Percentiles rank a stretch among this genome's conserved stretches.
Conservation (phyloP, 2,888 invertebrate genomes). For the Platerodrilus igneus region DNA sequence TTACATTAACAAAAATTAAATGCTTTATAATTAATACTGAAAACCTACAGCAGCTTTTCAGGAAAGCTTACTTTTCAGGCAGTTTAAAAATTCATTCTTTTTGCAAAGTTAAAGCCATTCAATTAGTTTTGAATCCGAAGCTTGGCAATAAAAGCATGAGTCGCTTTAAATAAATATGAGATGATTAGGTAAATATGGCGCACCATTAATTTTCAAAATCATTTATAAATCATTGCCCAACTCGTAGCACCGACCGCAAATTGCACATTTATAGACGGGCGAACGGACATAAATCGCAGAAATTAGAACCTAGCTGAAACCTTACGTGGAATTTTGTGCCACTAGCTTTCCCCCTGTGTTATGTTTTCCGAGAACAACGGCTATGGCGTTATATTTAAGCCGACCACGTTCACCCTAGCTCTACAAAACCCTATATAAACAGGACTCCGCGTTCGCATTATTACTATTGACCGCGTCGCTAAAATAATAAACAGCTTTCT, state of each 20-base stretch:
- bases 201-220: conserved; percentile 28
- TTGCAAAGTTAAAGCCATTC: no score
- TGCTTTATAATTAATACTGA: no score
- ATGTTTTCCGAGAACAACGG: conserved; percentile 18
- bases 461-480: conserved; percentile 30
- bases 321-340: conserved; percentile 22
- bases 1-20: no score
- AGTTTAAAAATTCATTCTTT: no score
- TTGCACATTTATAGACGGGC: conserved; percentile 24
- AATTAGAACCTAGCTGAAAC: conserved; percentile 20
- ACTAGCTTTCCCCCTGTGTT: conserved; percentile 13
- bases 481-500: conserved; percentile 34
- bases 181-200: no score
- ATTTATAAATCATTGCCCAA: conserved; percentile 31
- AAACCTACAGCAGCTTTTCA: no score
- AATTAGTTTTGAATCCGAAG: no score
- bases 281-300: conserved; percentile 23
- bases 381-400: conserved; percentile 6
- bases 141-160: no score
- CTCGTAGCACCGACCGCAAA: conserved; percentile 21
- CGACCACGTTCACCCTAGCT: conserved; percentile 16
- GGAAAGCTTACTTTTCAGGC: no score
- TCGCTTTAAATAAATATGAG: no score
- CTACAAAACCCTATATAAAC: conserved; percentile 22
- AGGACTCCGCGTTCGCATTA: conserved; percentile 26